Percentiles rank a stretch among this genome's conserved stretches.
Evolutionary conservation across 1,140 invertebrate genomes (phyloP).

Genomic region (Grapholita molesta): DNA sequence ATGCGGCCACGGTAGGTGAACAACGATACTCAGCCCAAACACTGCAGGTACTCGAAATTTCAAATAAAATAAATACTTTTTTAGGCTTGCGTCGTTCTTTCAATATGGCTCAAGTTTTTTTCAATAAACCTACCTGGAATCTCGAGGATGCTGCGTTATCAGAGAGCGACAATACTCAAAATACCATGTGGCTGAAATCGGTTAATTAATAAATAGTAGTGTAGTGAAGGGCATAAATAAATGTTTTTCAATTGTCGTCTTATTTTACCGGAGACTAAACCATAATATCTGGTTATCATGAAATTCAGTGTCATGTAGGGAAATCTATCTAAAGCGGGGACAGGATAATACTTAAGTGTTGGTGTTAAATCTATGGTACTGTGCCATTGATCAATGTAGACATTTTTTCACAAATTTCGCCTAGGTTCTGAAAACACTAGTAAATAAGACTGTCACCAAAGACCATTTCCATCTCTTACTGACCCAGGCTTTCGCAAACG

Average conservation of each 20-base stretch:
- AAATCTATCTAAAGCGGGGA: too few relatives aligned
- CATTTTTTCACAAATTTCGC: too few relatives aligned
- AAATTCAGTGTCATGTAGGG: too few relatives aligned
- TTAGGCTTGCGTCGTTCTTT: slow-evolving; percentile 7
- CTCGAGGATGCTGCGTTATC: not conserved
- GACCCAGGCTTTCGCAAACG: too few relatives aligned
- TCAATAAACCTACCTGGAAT: slow-evolving; percentile 1
- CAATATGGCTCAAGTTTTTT: slow-evolving; percentile 3
- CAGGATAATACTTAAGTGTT: too few relatives aligned
- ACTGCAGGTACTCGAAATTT: slow-evolving; percentile 15
- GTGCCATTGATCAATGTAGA: too few relatives aligned
- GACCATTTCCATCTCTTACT: too few relatives aligned
- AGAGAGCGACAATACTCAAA: not conserved
- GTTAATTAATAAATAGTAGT: not conserved
- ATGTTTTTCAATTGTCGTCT: not conserved
- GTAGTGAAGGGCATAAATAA: not conserved
- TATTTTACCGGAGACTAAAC: not conserved
- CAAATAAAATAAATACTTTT: slow-evolving; percentile 16
- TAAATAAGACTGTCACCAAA: too few relatives aligned
- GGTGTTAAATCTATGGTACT: too few relatives aligned
- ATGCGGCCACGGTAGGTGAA: slow-evolving; percentile 28
- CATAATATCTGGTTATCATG: too few relatives aligned
- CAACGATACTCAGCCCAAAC: slow-evolving; percentile 23
- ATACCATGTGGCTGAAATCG: not conserved
- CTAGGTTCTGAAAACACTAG: too few relatives aligned